Evolutionary conservation across 1,140 invertebrate species (phyloP), one percentile per base, ranked within the genome.

Genomic region (Trichoplusia ni): DNA sequence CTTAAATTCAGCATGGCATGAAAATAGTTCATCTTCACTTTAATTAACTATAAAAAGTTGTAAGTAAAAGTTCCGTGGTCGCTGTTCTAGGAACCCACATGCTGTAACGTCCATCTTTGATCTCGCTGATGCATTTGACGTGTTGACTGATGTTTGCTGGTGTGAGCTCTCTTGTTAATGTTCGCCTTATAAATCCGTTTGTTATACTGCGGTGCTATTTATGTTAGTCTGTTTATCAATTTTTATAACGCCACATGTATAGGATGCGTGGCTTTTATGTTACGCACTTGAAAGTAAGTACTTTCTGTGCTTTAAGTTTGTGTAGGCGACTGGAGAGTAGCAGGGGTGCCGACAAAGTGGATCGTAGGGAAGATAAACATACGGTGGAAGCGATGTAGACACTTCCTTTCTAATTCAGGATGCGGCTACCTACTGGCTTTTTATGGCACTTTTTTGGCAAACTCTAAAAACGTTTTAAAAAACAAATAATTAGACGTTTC

Each of bases 41-140:
- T n/a, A n/a, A n/a, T n/a, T n/a, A n/a, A n/a, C 42, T 21, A 37
- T 60, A 60, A 60, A 47, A 47, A n/a, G n/a, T n/a, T n/a, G 56
- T 46, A 47, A 46, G n/a, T n/a, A 46, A 60, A 25, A 4, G 29
- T 60, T 47, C 47, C 46, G 42, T 47, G 35, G 40, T 47, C 29
- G 19, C 54, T 9, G 9, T 68, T 63, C 51, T 46, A 31, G 51
- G 44, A 63, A 63, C 40, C 31, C 40, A 46, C 59, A 51, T 60
- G 19, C 31, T 13, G 9, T 23, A 19, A 27, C 40, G 51, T 58
- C 38, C 54, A 56, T 40, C 62, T 64, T 69, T 69, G 67, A 69
- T 69, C 67, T 65, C 54, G 18, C 42, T 60, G 56, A 60, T 69
- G 53, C 66, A 54, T 46, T 42, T 44, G 62, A 69, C 67, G 62